Conservation (phyloP, 1,140 invertebrate species). For the Cyphomyrmex costatus region DNA sequence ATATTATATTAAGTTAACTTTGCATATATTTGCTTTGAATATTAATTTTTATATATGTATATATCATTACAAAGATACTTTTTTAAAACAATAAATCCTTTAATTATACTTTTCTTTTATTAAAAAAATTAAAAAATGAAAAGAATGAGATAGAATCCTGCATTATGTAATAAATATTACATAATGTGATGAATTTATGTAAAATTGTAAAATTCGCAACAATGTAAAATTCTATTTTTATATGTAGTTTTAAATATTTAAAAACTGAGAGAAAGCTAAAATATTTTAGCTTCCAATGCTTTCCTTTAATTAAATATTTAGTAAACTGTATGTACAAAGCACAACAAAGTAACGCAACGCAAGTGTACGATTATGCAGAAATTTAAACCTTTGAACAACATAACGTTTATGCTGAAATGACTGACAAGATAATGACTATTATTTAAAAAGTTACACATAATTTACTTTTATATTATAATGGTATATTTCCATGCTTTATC, state of each 20-base stretch:
- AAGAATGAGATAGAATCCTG: background rate
- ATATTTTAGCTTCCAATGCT: too few species aligned
- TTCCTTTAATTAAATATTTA: conserved; percentile 31
- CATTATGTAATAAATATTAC: background rate
- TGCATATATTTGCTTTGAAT: background rate
- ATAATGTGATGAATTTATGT: too few species aligned
- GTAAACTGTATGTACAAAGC: conserved; percentile 1
- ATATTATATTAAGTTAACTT: background rate
- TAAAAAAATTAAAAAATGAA: background rate
- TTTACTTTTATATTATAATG: background rate
- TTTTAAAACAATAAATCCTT: background rate
- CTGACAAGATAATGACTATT: background rate
- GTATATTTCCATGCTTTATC: background rate
- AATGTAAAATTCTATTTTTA: background rate
- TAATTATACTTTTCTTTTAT: background rate
- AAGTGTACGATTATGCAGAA: background rate
- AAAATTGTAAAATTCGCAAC: background rate
- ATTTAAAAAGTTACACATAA: conserved; percentile 22
- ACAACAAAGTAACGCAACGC: background rate
- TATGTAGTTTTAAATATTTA: background rate
- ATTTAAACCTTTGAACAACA: conserved; percentile 27
- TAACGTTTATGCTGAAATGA: background rate
- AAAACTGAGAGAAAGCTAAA: conserved; percentile 7
- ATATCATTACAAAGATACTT: background rate
- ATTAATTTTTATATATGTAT: too few species aligned